Conservation (phyloP, 1,140 invertebrate species). For the Drosophila saltans region DNA sequence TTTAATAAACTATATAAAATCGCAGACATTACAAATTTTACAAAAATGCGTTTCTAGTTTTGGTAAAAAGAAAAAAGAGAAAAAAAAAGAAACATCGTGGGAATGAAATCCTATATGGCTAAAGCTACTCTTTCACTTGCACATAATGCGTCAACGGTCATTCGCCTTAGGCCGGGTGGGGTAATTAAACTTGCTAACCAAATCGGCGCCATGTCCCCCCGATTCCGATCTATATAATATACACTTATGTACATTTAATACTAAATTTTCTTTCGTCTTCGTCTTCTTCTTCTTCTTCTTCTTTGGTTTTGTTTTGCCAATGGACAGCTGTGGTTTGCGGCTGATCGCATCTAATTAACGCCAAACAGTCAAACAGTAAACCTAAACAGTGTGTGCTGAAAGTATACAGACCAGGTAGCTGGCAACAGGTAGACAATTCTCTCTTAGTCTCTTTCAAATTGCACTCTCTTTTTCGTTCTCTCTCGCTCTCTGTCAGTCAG, state of each 20-base stretch:
- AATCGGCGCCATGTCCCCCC: not conserved
- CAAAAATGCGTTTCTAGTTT: too few relatives aligned
- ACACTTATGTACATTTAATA: slow-evolving; percentile 4
- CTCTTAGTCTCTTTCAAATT: not conserved
- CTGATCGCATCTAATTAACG: slow-evolving; percentile 58
- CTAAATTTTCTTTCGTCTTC: not conserved
- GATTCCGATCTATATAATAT: slow-evolving; percentile 15
- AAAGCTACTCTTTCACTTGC: not conserved
- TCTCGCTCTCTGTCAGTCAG: slow-evolving; percentile 36
- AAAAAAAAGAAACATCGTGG: not conserved
- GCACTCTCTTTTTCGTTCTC: slow-evolving; percentile 2
- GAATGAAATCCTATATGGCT: not conserved
- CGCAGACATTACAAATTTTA: too few relatives aligned
- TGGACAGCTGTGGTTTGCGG: slow-evolving; percentile 41
- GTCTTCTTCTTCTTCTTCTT: not conserved
- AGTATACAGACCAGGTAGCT: slow-evolving; percentile 17
- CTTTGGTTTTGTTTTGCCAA: slow-evolving; percentile 24
- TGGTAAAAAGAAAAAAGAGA: too few relatives aligned
- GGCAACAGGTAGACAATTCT: slow-evolving; percentile 26
- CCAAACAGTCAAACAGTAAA: slow-evolving; percentile 15
- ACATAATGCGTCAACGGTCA: slow-evolving; percentile 30
- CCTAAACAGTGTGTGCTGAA: slow-evolving; percentile 46
- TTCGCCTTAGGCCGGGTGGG: slow-evolving; percentile 44
- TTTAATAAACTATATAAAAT: too few relatives aligned
- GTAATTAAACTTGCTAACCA: slow-evolving; percentile 60